Evolutionary conservation across 1,140 invertebrate genomes (phyloP).

Genomic region (Antheraea pernyi): DNA sequence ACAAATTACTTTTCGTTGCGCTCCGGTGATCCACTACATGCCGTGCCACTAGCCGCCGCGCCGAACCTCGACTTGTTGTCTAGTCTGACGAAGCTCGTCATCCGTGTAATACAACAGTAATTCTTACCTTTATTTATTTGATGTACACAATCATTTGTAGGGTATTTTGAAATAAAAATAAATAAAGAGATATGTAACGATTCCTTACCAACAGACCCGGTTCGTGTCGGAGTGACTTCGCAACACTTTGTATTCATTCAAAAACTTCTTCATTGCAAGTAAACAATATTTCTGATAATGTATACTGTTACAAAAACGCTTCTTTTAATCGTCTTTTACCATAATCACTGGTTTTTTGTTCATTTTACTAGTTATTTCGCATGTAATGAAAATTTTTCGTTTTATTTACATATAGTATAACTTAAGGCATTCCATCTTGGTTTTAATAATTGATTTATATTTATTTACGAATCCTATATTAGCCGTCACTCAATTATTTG

Average conservation of each 20-base stretch:
- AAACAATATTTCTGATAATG: not conserved
- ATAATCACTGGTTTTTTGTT: not conserved
- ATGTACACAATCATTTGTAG: constrained; percentile 17
- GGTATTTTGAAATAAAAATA: constrained; percentile 29
- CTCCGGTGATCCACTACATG: constrained; percentile 73
- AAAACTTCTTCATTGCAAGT: constrained; percentile 66
- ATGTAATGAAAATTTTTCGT: not conserved
- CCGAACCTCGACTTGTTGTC: constrained; percentile 38
- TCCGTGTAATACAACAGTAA: constrained; percentile 30
- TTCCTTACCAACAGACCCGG: constrained; percentile 45
- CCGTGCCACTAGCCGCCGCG: constrained; percentile 36
- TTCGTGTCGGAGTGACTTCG: constrained; percentile 41
- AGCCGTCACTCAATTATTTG: not conserved
- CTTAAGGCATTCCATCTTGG: not conserved
- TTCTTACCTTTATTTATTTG: constrained; percentile 23
- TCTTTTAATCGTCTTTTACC: not conserved
- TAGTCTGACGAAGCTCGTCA: constrained; percentile 41
- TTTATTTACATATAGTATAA: not conserved
- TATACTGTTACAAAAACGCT: not conserved
- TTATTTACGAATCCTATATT: not conserved
- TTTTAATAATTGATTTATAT: not conserved
- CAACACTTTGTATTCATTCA: constrained; percentile 61
- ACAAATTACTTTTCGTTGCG: constrained; percentile 78
- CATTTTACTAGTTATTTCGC: not conserved
- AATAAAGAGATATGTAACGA: constrained; percentile 19